These are phyloP conservation scores for Corydoras maculifer DNA, from an alignment of 2,113 vertebrate species.

Conservation along the genomic window DNA sequence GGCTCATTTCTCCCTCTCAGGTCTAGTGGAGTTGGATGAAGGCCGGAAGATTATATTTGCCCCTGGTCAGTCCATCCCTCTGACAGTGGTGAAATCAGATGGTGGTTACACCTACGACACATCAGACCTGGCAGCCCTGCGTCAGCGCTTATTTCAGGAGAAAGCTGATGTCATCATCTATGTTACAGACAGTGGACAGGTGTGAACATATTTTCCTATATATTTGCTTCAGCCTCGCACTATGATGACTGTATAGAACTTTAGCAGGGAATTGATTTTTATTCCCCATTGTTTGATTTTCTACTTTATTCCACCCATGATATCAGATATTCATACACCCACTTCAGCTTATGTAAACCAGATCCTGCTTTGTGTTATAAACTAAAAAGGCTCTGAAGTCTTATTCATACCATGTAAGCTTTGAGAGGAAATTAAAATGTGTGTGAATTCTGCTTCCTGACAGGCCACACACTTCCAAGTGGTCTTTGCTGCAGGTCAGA, in stretches of 20 bases:
- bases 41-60: slow-evolving; percentile 86
- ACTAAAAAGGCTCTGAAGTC: too few species aligned
- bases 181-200: slow-evolving; percentile 91
- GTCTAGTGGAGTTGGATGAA: slow-evolving; percentile 80
- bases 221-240: too few species aligned
- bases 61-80: slow-evolving; percentile 76
- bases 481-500: slow-evolving; percentile 79
- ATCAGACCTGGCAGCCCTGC: slow-evolving; percentile 87
- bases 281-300: too few species aligned
- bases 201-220: slow-evolving; percentile 45
- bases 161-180: slow-evolving; percentile 86
- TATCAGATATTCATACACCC: too few species aligned
- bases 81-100: slow-evolving; percentile 89
- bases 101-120: slow-evolving; percentile 96
- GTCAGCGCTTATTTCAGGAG: slow-evolving; percentile 76
- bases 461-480: slow-evolving; percentile 83
- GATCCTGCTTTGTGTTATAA: too few species aligned
- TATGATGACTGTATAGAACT: too few species aligned
- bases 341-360: too few species aligned
- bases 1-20: slow-evolving; percentile 51
- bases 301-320: too few species aligned
- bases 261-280: too few species aligned
- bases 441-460: slow-evolving; percentile 12
- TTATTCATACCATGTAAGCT: background rate
- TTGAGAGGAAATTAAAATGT: background rate